A percentile compares a stretch with the other conserved stretches of the same genome.
Conservation (phyloP, 2,113 vertebrate species). For the Callocephalon fimbriatum region DNA sequence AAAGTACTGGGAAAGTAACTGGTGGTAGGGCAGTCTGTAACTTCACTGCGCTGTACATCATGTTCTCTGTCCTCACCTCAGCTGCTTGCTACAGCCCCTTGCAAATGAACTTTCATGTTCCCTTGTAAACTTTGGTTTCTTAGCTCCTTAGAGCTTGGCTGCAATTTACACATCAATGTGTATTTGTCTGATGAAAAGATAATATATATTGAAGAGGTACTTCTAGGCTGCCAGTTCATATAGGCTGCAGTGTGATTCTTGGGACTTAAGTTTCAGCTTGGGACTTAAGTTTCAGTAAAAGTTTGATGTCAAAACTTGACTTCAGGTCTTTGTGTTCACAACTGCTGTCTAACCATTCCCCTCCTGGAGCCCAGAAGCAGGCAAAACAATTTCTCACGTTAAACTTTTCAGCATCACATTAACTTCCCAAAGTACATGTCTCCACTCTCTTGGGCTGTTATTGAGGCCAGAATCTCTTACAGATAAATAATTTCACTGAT, state of each 20-base stretch:
- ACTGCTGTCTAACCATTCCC: neutral
- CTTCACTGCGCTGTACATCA: accelerated
- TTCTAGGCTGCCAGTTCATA: neutral
- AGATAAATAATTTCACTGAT: neutral
- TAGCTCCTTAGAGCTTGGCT: neutral
- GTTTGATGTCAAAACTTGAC: neutral
- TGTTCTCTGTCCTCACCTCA: neutral
- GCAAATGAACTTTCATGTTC: neutral
- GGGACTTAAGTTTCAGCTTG: neutral
- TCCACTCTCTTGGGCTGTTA: neutral
- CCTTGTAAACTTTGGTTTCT: neutral
- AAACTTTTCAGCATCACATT: neutral
- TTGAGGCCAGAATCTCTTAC: neutral
- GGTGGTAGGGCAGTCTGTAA: neutral
- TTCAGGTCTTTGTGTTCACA: neutral
- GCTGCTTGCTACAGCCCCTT: neutral
- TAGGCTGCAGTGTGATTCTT: neutral
- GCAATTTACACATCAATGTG: neutral
- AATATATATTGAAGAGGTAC: neutral
- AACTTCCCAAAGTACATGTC: neutral
- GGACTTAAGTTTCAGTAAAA: neutral
- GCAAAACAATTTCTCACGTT: neutral
- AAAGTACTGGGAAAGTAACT: neutral
- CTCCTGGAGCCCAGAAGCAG: neutral
- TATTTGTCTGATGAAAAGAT: neutral